phyloP scores from a whole-genome alignment of 2,113 vertebrate genomes.

The Leucopsar rothschildi region DNA sequence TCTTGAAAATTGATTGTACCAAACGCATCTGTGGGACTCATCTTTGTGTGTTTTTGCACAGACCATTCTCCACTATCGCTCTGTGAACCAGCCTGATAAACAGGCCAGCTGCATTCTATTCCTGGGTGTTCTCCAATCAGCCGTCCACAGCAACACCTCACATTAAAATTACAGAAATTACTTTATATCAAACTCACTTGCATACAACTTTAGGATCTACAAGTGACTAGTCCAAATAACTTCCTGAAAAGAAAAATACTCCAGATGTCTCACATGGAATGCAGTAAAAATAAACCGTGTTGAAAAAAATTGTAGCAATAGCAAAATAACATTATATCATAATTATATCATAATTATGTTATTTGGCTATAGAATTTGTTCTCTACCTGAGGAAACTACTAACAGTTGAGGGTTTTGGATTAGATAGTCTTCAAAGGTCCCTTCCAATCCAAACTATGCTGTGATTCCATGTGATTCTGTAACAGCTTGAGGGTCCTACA shows the following conservation, averaged over 20 bases:
- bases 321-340: background rate
- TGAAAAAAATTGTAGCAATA: background rate
- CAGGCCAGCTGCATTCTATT: constrained; percentile 61
- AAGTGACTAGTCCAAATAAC: background rate
- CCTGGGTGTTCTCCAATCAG: constrained; percentile 85
- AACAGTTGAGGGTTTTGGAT: background rate
- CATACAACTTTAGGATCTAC: background rate
- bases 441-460: background rate
- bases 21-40: constrained; percentile 87
- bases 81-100: constrained; percentile 40
- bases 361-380: background rate
- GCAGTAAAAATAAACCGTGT: background rate
- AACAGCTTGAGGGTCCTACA: background rate
- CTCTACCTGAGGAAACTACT: background rate
- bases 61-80: constrained; percentile 79
- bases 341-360: background rate
- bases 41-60: constrained; percentile 81
- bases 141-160: constrained; percentile 91
- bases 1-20: constrained; percentile 93
- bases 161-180: background rate
- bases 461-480: background rate
- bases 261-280: background rate
- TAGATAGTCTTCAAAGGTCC: background rate
- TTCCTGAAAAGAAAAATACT: background rate
- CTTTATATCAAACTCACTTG: background rate